Base-by-base conservation (phyloP, 2,113 vertebrate species). In the Hemicordylus capensis region DNA sequence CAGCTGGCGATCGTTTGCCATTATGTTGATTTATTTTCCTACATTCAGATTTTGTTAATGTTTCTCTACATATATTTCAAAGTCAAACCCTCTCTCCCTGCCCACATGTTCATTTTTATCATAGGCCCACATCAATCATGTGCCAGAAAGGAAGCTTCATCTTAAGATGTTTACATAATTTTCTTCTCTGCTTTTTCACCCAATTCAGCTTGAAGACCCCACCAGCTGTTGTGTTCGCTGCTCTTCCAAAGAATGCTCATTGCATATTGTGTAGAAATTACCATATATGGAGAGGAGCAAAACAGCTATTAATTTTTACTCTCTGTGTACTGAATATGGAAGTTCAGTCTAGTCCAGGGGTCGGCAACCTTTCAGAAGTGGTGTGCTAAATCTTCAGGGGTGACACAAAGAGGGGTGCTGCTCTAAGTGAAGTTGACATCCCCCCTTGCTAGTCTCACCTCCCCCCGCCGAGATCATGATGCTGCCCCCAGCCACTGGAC, bases 1-100 rank as follows among this genome's bases (percentile, higher is more conserved):
- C 88, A 89, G 75, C 85, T 88, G 89, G 85, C 54, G 78, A 90
- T 22, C 83, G 87, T 92, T 88, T 93, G 85, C 42, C 26, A 76
- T 91, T 87, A 85, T 2, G 17, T 70, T 84, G 89, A 93, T 91
- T 93, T 92, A 93, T 94, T 86, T 86, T 75, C 87, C 89, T 91
- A 89, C 2, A 0, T 22, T 90, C 51, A 54, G 70, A 88, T 90
- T 90, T 77, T 86, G 90, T 93, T 91, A 93, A 88, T 73, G 73
- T 83, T 89, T 93, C 89, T 69, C 89, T 79, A 90, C 91, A 93
- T 91, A 93, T 87, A 89, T 28, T 89, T 93, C 81, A 89, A 90
- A 91, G 90, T 93, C 86, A 92, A 92, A 90, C 86, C 81, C 85
- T 89, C 76, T 46, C 24, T 78, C 86, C 2, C 54, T 24, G 26